Base-by-base conservation (phyloP, 2,888 invertebrate species). In the Melieria omissa region DNA sequence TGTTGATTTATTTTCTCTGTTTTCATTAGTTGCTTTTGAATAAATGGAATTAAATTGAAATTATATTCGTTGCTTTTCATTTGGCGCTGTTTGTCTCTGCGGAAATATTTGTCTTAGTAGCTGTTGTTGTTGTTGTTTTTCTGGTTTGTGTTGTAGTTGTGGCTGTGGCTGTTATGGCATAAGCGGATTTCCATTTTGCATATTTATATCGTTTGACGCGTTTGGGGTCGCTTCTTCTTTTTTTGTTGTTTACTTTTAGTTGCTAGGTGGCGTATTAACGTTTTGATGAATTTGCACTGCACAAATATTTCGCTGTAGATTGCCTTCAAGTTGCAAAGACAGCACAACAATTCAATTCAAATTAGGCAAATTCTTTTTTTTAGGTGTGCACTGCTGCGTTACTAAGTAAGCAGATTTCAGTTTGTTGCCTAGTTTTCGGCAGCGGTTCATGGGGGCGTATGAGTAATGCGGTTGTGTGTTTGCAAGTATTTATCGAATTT, bases 1-100 rank as follows among this genome's bases (percentile, higher is more conserved):
- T 65, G 65, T 55, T 16, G 54, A n/a, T 52, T 49, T 52, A n/a
- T 52, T 52, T 5, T 14, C 16, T 45, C 16, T 10, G 58, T 29
- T 58, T 52, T 52, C 14, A 14, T 52, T 52, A n/a, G 9, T 52
- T 52, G 12, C 9, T 14, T 52, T 52, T n/a, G 52, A 12, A 52
- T 52, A 52, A 52, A 52, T 54, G 54, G 65, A 65, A 65, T 65
- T 65, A 54, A 65, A 65, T 49, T 58, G 41, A 44, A 49, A 16
- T 54, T 60, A 55, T 49, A 9, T 45, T 62, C 46, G 41, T 61
- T 14, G 44, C n/a, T 60, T 62, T 5, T 42, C 2, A n/a, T 52
- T 70, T 57, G 12, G 52, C 29, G 52, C 55, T 65, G 55, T 65
- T 57, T 65, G 44, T 14, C 14, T 52, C 41, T 52, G 64, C 64